These are phyloP conservation scores for Dendrolimus kikuchii DNA, from an alignment of 1,140 invertebrate genomes.

Conservation along the genomic window DNA sequence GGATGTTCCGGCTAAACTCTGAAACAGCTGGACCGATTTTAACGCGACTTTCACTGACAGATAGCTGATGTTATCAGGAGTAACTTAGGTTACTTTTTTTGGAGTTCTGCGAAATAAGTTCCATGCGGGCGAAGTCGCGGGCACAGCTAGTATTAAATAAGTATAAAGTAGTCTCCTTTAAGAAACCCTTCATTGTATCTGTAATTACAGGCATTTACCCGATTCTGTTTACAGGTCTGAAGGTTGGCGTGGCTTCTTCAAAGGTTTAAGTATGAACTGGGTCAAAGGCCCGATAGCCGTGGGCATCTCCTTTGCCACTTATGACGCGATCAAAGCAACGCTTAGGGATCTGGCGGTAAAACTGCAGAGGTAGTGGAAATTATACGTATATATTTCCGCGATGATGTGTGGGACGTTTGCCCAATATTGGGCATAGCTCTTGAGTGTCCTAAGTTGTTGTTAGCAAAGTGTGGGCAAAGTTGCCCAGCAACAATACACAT, in stretches of 20 bases:
- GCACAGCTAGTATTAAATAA: too few relatives aligned
- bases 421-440: not conserved
- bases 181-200: not conserved
- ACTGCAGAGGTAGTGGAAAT: slow-evolving; percentile 12
- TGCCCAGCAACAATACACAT: too few relatives aligned
- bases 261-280: slow-evolving; percentile 99
- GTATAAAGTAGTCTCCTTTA: too few relatives aligned
- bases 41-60: not conserved
- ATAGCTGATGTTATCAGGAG: too few relatives aligned
- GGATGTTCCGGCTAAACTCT: slow-evolving; percentile 1
- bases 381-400: too few relatives aligned
- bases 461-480: too few relatives aligned
- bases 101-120: not conserved
- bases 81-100: too few relatives aligned
- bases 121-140: too few relatives aligned
- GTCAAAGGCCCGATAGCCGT: slow-evolving; percentile 98
- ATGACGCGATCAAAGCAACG: slow-evolving; percentile 83
- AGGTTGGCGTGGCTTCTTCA: slow-evolving; percentile 94
- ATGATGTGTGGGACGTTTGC: not conserved
- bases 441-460: not conserved
- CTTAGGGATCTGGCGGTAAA: slow-evolving; percentile 33
- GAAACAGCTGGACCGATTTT: slow-evolving; percentile 6
- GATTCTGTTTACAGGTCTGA: slow-evolving; percentile 77
- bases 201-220: slow-evolving; percentile 1
- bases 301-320: slow-evolving; percentile 98